phyloP scores from a whole-genome alignment of 2,888 invertebrate genomes.

The Eupithecia tripunctaria region DNA sequence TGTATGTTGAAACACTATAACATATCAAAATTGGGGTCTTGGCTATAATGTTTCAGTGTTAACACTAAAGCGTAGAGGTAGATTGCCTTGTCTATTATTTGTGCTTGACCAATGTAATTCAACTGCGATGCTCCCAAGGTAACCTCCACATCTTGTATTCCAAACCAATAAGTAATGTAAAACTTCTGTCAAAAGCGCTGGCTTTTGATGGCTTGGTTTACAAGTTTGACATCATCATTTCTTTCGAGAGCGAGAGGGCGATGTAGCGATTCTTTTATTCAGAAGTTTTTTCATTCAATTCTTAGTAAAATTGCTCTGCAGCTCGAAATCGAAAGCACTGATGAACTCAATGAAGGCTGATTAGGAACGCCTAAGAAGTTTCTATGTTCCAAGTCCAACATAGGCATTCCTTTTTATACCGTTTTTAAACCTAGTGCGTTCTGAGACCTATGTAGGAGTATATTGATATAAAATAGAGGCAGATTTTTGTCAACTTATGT shows the following conservation, averaged over 20 bases:
- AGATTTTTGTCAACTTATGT: not conserved
- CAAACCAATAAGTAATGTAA: conserved; percentile 2
- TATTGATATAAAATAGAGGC: conserved; percentile 5
- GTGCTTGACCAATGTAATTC: conserved; percentile 6
- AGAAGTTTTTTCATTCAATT: not conserved
- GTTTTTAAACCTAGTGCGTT: conserved; percentile 7
- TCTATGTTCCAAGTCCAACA: not conserved
- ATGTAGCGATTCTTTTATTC: not conserved
- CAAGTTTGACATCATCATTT: conserved; percentile 4
- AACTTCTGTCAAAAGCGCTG: not conserved
- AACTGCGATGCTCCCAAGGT: not conserved
- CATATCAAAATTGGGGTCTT: not conserved
- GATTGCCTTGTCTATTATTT: not conserved
- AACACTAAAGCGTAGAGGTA: not conserved
- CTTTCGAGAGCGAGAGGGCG: conserved; percentile 3
- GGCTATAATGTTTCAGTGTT: not conserved
- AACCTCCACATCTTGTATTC: conserved; percentile 4
- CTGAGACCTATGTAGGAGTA: conserved; percentile 3
- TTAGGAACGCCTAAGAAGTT: conserved; percentile 4
- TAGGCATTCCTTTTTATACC: conserved; percentile 12
- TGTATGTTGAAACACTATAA: not conserved
- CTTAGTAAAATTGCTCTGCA: not conserved
- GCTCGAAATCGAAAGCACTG: conserved; percentile 9
- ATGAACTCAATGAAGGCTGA: conserved; percentile 2
- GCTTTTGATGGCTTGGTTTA: not conserved